These are phyloP conservation scores for Hyles euphorbiae DNA, from an alignment of 1,140 invertebrate species.

Conservation along the genomic window DNA sequence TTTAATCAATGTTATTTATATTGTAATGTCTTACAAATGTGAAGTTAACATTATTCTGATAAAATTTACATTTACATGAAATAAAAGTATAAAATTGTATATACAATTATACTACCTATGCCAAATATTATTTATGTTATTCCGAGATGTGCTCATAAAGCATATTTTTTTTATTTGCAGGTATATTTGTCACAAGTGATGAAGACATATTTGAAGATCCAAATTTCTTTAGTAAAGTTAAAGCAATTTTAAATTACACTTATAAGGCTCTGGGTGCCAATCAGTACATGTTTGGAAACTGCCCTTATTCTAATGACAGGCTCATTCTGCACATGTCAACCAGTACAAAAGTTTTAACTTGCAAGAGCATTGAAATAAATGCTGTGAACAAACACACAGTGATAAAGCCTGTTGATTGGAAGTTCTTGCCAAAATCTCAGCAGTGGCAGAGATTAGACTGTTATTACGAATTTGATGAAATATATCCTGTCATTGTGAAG, in stretches of 20 bases:
- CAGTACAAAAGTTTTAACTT: constrained; percentile 64
- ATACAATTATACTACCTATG: background rate
- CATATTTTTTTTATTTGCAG: constrained; percentile 26
- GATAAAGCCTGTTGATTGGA: constrained; percentile 79
- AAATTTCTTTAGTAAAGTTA: constrained; percentile 73
- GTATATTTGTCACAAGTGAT: constrained; percentile 68
- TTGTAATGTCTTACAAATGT: too few species aligned
- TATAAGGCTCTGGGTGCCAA: constrained; percentile 75
- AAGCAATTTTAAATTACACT: constrained; percentile 75
- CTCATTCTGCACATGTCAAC: constrained; percentile 74
- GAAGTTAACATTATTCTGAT: too few species aligned
- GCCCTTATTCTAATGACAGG: constrained; percentile 57
- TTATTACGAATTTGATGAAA: constrained; percentile 80
- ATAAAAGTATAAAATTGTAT: too few species aligned
- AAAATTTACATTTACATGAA: too few species aligned
- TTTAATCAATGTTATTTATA: too few species aligned
- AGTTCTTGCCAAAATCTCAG: constrained; percentile 77
- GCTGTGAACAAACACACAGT: constrained; percentile 34
- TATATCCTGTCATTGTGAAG: constrained; percentile 78
- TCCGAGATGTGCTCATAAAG: background rate
- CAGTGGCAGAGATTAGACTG: constrained; percentile 85
- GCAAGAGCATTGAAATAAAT: constrained; percentile 69
- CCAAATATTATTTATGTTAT: background rate
- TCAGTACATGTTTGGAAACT: constrained; percentile 77
- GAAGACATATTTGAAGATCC: constrained; percentile 79